These are phyloP conservation scores for Menidia beryllina DNA, from an alignment of 2,113 vertebrate species.

Conservation along the genomic window DNA sequence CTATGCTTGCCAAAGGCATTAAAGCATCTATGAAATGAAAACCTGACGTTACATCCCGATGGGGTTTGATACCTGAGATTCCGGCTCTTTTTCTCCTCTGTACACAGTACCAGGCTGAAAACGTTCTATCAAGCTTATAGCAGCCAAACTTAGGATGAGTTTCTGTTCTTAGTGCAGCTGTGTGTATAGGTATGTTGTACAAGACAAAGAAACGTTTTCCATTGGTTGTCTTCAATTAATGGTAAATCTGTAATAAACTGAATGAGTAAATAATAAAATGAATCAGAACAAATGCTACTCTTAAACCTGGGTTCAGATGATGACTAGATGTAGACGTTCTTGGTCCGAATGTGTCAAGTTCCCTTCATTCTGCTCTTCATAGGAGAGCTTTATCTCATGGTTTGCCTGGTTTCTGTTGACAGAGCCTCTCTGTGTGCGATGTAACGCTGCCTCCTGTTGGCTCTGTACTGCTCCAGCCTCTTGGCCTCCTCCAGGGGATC, in stretches of 20 bases:
- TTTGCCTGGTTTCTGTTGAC: conserved; percentile 21
- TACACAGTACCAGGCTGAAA: conserved; percentile 13
- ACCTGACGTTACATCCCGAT: too few species aligned
- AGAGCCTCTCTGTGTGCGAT: conserved; percentile 76
- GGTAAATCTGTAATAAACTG: conserved; percentile 14
- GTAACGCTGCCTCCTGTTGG: conserved; percentile 86
- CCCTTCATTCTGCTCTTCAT: background rate
- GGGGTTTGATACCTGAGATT: conserved; percentile 40
- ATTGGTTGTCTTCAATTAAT: too few species aligned
- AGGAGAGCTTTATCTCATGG: conserved; percentile 1
- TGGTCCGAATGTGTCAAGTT: background rate
- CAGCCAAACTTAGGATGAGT: conserved; percentile 10
- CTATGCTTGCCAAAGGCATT: too few species aligned
- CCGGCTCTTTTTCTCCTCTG: conserved; percentile 28
- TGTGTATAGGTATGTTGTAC: too few species aligned
- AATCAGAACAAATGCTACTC: conserved; percentile 1
- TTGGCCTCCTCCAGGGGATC: conserved; percentile 86
- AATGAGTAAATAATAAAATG: conserved; percentile 2
- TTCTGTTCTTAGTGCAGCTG: background rate
- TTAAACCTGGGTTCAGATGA: conserved; percentile 11
- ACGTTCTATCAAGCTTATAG: conserved; percentile 49
- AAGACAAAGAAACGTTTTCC: too few species aligned
- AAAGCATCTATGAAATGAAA: too few species aligned
- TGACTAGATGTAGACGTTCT: conserved; percentile 1
- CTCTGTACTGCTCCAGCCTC: conserved; percentile 82